Conservation (phyloP, 2,888 invertebrate genomes). For the Xylota segnis region DNA sequence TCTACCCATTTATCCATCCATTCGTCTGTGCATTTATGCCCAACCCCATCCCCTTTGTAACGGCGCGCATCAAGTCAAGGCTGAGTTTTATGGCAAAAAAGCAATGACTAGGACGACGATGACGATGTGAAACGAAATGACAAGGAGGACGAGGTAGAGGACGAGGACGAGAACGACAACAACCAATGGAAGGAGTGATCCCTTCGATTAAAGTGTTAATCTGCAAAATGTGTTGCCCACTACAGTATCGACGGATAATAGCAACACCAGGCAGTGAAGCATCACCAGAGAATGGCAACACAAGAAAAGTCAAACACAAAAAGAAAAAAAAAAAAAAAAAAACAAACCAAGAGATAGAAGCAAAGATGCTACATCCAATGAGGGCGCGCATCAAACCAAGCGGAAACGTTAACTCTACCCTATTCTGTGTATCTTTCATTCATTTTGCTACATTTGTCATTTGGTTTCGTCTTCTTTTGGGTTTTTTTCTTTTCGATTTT, state of each 20-base stretch:
- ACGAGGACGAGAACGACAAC: not conserved
- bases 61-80: slow-evolving; percentile 34
- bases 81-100: slow-evolving; percentile 38
- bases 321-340: not conserved
- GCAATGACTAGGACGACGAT: not conserved
- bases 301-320: too few species aligned
- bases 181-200: slow-evolving; percentile 31
- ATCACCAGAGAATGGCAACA: not conserved
- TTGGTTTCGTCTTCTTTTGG: slow-evolving; percentile 23
- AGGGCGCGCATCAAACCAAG: slow-evolving; percentile 36
- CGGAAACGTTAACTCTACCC: slow-evolving; percentile 43
- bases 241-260: slow-evolving; percentile 50
- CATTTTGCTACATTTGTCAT: slow-evolving; percentile 52
- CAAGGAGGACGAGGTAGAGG: not conserved
- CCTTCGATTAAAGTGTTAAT: slow-evolving; percentile 68
- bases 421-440: slow-evolving; percentile 39
- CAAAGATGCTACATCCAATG: slow-evolving; percentile 18
- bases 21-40: slow-evolving; percentile 34
- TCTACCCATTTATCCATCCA: slow-evolving; percentile 44
- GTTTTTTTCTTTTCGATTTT: slow-evolving; percentile 6
- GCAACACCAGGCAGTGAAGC: not conserved
- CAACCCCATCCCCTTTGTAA: too few species aligned
- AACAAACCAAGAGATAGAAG: slow-evolving; percentile 7
- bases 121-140: not conserved
- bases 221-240: slow-evolving; percentile 65